A percentile compares a stretch with the other conserved stretches of the same genome.
Evolutionary conservation across 2,113 vertebrate species (phyloP).

Genomic region (Neogale vison): DNA sequence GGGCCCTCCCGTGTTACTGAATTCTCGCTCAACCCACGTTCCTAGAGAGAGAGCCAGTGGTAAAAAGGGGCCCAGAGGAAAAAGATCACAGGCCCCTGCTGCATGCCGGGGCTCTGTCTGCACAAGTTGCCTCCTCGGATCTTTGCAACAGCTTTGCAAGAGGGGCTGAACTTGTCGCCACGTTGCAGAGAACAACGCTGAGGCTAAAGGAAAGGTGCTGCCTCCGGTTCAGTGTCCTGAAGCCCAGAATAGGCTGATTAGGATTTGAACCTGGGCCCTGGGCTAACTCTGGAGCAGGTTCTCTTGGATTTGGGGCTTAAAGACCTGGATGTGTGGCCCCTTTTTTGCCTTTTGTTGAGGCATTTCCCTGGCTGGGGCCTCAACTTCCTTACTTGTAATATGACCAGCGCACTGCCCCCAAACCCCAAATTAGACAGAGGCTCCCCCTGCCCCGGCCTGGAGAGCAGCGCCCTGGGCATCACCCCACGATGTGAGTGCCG

Average conservation of each 20-base stretch:
- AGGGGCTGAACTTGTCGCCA: background rate
- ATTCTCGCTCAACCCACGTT: background rate
- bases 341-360: background rate
- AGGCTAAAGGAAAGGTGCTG: background rate
- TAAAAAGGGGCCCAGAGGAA: background rate
- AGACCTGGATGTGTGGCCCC: background rate
- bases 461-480: background rate
- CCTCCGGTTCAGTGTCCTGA: rapidly evolving
- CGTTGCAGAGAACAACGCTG: background rate
- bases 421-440: background rate
- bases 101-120: background rate
- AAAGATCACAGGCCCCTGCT: background rate
- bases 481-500: rapidly evolving
- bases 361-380: background rate
- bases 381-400: background rate
- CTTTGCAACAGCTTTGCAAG: rapidly evolving
- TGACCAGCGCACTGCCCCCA: rapidly evolving
- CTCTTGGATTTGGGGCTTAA: background rate
- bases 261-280: background rate
- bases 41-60: background rate
- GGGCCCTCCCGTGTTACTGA: background rate
- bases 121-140: rapidly evolving
- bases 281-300: background rate
- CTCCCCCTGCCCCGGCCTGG: rapidly evolving
- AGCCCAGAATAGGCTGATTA: background rate